Conservation (phyloP, 2,888 invertebrate genomes). For the Aradus depressus region DNA sequence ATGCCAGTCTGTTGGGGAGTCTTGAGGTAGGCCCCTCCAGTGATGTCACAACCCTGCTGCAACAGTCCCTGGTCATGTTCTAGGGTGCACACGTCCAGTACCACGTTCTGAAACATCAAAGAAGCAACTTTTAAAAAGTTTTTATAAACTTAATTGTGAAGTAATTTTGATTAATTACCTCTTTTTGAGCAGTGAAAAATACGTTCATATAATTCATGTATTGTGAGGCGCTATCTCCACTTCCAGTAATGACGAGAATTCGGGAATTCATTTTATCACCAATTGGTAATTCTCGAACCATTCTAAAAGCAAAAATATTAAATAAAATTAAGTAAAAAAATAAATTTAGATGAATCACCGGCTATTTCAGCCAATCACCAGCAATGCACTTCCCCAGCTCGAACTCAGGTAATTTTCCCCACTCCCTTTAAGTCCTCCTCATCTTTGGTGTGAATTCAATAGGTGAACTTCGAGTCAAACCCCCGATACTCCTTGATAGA, state of each 20-base stretch:
- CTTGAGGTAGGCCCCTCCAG: constrained; percentile 81
- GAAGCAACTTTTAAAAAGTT: no score
- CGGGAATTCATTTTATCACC: constrained; percentile 54
- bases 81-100: constrained; percentile 85
- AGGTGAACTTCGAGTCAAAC: no score
- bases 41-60: constrained; percentile 95
- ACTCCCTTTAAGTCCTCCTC: no score
- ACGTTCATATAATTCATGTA: constrained; percentile 99
- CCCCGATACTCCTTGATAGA: no score
- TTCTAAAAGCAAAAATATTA: constrained; percentile 34
- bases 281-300: constrained; percentile 38
- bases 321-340: no score
- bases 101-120: constrained; percentile 52
- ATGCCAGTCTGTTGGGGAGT: constrained; percentile 78
- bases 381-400: no score
- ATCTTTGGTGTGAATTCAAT: no score
- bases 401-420: no score
- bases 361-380: no score
- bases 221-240: constrained; percentile 82
- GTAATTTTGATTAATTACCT: constrained; percentile 36
- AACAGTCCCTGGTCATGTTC: constrained; percentile 81
- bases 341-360: no score
- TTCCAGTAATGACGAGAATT: constrained; percentile 77
- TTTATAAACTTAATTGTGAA: not conserved
- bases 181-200: constrained; percentile 88